Evolutionary conservation across 2,113 vertebrate genomes (phyloP).

Genomic region (Gasterosteus aculeatus): DNA sequence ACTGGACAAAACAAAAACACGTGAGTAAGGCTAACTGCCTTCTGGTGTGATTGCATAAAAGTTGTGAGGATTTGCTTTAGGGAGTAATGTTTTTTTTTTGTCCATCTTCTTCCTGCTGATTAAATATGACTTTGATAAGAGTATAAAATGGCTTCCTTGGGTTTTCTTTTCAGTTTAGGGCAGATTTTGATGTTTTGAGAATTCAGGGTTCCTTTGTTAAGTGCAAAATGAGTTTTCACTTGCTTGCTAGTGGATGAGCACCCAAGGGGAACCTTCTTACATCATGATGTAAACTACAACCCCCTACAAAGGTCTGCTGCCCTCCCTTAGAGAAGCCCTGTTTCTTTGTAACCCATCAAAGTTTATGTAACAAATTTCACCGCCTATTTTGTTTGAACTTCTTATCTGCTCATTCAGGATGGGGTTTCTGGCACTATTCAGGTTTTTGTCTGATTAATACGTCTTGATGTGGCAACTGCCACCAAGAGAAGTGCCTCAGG

Average conservation of each 20-base stretch:
- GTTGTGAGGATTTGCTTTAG: conserved; percentile 22
- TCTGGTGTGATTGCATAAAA: conserved; percentile 17
- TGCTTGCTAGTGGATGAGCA: conserved; percentile 17
- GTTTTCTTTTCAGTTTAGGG: not conserved
- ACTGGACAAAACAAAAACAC: conserved; percentile 23
- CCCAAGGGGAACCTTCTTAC: conserved; percentile 32
- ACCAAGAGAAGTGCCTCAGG: conserved; percentile 54
- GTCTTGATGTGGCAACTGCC: conserved; percentile 56
- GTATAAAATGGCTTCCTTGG: not conserved
- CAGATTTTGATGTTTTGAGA: not conserved
- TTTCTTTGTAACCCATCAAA: conserved; percentile 31
- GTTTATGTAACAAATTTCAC: conserved; percentile 56
- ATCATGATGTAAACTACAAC: conserved; percentile 14
- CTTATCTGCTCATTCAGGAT: conserved; percentile 65
- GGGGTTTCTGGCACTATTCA: conserved; percentile 55
- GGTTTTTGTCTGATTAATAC: conserved; percentile 63
- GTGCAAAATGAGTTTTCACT: conserved; percentile 14
- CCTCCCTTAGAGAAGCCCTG: conserved; percentile 24
- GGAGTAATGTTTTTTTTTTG: conserved; percentile 28
- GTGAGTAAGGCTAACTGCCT: conserved; percentile 63
- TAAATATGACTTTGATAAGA: not conserved
- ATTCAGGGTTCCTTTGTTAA: conserved; percentile 35
- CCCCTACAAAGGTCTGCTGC: conserved; percentile 25
- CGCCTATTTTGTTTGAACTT: conserved; percentile 45
- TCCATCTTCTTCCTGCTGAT: not conserved